Percentiles rank a stretch among this genome's conserved stretches.
Conservation (phyloP, 2,888 invertebrate genomes). For the Polyommatus iphigenia region DNA sequence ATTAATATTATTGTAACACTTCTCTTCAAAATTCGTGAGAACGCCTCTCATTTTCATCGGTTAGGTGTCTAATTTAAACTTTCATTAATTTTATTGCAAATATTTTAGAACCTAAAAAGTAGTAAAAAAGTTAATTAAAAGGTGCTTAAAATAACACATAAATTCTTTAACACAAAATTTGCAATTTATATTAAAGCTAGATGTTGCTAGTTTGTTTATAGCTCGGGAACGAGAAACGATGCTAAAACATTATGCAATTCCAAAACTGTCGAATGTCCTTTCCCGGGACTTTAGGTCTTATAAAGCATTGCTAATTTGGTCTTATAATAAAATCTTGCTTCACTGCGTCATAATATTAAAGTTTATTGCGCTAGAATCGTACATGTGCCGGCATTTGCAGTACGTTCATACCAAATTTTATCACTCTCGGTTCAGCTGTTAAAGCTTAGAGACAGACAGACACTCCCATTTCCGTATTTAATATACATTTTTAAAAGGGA, state of each 20-base stretch:
- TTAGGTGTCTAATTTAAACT: neutral
- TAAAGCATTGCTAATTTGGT: no score
- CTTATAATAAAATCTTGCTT: no score
- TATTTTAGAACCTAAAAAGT: neutral
- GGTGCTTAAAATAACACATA: neutral
- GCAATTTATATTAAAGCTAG: neutral
- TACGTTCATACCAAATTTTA: no score
- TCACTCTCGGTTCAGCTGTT: no score
- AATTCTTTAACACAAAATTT: neutral
- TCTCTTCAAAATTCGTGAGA: neutral
- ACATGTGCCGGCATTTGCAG: neutral
- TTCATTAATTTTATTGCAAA: neutral
- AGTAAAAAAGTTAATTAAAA: neutral
- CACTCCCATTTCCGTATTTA: no score
- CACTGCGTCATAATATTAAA: no score
- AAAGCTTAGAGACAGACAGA: no score
- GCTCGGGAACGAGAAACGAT: no score
- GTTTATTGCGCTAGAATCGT: no score
- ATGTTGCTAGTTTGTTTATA: neutral
- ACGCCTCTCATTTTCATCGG: neutral
- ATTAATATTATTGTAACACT: conserved; percentile 13
- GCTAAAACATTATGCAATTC: neutral
- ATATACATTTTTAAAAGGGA: no score
- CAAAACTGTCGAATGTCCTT: no score
- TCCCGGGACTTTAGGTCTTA: no score